phyloP scores from a whole-genome alignment of 2,888 invertebrate genomes.

The Apamea crenata region DNA sequence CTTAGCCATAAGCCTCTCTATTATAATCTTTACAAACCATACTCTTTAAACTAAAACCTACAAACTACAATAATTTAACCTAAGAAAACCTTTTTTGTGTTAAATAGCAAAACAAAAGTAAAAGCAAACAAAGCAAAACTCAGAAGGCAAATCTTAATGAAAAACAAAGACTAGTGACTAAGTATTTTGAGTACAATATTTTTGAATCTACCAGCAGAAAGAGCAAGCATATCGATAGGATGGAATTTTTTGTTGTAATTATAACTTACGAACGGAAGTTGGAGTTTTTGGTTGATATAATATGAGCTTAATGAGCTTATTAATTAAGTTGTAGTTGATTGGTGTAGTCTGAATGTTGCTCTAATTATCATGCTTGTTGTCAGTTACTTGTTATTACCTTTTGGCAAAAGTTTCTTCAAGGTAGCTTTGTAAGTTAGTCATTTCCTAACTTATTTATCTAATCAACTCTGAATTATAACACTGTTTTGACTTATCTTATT shows the following conservation, averaged over 20 bases:
- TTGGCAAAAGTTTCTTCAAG: slow-evolving; percentile 1
- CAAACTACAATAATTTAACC: no score
- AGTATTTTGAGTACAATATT: neutral
- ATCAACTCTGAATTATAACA: neutral
- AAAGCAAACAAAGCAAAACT: no score
- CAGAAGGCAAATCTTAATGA: no score
- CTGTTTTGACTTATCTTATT: neutral
- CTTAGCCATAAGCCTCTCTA: no score
- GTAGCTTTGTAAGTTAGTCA: neutral
- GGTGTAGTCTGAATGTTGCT: neutral
- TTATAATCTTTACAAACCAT: no score
- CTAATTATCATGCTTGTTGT: neutral
- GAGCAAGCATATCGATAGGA: neutral
- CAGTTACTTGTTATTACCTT: neutral
- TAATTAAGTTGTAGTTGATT: slow-evolving; percentile 25
- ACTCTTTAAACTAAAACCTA: no score
- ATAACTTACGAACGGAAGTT: neutral
- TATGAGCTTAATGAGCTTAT: slow-evolving; percentile 15
- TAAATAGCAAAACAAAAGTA: no score
- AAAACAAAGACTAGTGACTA: no score
- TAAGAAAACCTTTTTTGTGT: no score
- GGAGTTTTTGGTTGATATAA: neutral
- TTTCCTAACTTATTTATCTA: neutral
- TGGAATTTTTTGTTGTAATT: neutral
- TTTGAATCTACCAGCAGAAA: neutral